Conservation (phyloP, 1,140 invertebrate genomes). For the Bacillus rossius region DNA sequence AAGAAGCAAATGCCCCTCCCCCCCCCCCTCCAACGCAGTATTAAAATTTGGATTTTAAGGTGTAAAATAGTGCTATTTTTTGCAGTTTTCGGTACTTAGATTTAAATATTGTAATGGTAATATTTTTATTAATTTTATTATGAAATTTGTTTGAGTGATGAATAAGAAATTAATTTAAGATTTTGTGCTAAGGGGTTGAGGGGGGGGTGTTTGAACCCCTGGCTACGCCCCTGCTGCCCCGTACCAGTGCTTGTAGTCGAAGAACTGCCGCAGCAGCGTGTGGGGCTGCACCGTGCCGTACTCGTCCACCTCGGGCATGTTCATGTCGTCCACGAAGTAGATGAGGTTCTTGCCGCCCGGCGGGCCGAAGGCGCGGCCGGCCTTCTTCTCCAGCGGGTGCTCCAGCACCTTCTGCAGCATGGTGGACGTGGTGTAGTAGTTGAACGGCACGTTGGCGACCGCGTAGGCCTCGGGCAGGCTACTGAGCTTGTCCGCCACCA, state of each 20-base stretch:
- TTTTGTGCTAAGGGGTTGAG: too few relatives aligned
- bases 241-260: slow-evolving; percentile 95
- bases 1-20: too few relatives aligned
- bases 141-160: too few relatives aligned
- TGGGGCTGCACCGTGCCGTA: slow-evolving; percentile 96
- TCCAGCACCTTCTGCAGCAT: slow-evolving; percentile 61
- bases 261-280: slow-evolving; percentile 87
- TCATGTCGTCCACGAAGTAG: slow-evolving; percentile 95
- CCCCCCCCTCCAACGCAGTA: too few relatives aligned
- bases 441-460: slow-evolving; percentile 86
- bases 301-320: slow-evolving; percentile 94
- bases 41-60: too few relatives aligned
- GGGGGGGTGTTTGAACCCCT: too few relatives aligned
- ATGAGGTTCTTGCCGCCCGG: slow-evolving; percentile 86
- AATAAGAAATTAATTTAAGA: too few relatives aligned
- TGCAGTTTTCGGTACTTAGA: too few relatives aligned
- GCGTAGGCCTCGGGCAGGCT: slow-evolving; percentile 69
- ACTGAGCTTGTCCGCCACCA: slow-evolving; percentile 78
- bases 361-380: slow-evolving; percentile 88
- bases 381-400: slow-evolving; percentile 92
- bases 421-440: slow-evolving; percentile 93
- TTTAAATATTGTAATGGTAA: too few relatives aligned
- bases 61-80: too few relatives aligned
- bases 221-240: too few relatives aligned
- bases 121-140: too few relatives aligned